Evolutionary conservation across 1,140 invertebrate species (phyloP).

Genomic region (Centruroides vittatus): DNA sequence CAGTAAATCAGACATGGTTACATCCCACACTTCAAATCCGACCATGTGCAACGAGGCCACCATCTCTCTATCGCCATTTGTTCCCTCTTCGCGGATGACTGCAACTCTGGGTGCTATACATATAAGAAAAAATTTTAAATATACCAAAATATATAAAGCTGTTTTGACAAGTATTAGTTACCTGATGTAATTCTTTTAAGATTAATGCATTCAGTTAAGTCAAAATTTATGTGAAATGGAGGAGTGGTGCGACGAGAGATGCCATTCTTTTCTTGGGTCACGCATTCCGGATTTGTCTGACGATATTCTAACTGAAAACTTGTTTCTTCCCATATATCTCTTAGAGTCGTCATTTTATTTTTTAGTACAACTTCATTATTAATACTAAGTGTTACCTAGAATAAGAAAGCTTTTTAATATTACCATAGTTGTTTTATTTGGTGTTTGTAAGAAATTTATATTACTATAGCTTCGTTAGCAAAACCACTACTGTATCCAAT

Average conservation of each 20-base stretch:
- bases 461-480: not conserved
- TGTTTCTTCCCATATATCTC: slow-evolving; percentile 86
- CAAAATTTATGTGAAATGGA: slow-evolving; percentile 45
- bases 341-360: slow-evolving; percentile 46
- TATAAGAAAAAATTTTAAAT: slow-evolving; percentile 1
- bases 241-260: slow-evolving; percentile 23
- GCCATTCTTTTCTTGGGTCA: slow-evolving; percentile 45
- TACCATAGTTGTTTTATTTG: too few species aligned
- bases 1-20: slow-evolving; percentile 80
- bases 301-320: slow-evolving; percentile 70
- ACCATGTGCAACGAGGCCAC: slow-evolving; percentile 77
- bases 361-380: slow-evolving; percentile 37
- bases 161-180: not conserved
- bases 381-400: not conserved
- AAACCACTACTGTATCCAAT: slow-evolving; percentile 43
- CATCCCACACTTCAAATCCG: slow-evolving; percentile 80
- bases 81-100: slow-evolving; percentile 90
- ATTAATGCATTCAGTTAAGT: slow-evolving; percentile 36
- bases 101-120: slow-evolving; percentile 40
- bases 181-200: not conserved
- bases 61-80: slow-evolving; percentile 96
- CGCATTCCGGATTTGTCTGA: slow-evolving; percentile 66
- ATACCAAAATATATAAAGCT: not conserved
- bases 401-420: too few species aligned
- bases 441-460: slow-evolving; percentile 30